Evolutionary conservation across 2,113 vertebrate genomes (phyloP).

Genomic region (Nycticryphes semicollaris): DNA sequence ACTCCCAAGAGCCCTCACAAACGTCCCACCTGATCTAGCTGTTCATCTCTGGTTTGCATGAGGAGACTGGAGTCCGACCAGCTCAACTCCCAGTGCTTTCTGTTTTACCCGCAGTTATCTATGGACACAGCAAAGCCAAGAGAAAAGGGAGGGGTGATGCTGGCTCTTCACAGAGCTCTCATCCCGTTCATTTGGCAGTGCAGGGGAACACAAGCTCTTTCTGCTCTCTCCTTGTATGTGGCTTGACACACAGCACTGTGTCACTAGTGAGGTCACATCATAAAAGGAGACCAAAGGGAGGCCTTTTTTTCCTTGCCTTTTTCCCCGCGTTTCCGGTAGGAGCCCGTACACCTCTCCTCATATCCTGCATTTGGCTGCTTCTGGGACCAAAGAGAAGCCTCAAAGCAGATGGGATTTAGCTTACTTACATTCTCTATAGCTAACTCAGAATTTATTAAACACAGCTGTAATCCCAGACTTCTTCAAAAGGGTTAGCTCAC

Average conservation of each 20-base stretch:
- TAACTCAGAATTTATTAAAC: constrained; percentile 61
- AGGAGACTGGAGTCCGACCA: not conserved
- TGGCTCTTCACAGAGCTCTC: not conserved
- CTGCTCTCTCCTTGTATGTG: not conserved
- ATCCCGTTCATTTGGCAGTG: rapidly evolving
- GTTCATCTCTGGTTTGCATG: not conserved
- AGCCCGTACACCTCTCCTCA: constrained; percentile 70
- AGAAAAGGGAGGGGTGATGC: not conserved
- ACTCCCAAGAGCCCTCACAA: not conserved
- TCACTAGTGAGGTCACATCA: constrained; percentile 25
- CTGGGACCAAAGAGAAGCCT: constrained; percentile 72
- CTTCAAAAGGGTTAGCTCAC: constrained; percentile 23
- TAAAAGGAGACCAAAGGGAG: constrained; percentile 34
- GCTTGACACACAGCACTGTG: not conserved
- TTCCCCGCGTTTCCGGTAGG: constrained; percentile 65
- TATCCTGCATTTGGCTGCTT: constrained; percentile 70
- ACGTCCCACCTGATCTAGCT: not conserved
- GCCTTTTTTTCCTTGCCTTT: not conserved
- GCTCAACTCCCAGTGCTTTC: not conserved
- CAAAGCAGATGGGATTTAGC: constrained; percentile 74
- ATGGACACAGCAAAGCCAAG: too few species aligned
- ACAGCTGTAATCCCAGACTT: constrained; percentile 54
- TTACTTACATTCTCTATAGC: constrained; percentile 70
- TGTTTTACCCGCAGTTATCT: rapidly evolving
- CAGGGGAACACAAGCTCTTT: not conserved